Evolutionary conservation across 2,888 invertebrate genomes (phyloP).

Genomic region (Pyrocoelia pectoralis): DNA sequence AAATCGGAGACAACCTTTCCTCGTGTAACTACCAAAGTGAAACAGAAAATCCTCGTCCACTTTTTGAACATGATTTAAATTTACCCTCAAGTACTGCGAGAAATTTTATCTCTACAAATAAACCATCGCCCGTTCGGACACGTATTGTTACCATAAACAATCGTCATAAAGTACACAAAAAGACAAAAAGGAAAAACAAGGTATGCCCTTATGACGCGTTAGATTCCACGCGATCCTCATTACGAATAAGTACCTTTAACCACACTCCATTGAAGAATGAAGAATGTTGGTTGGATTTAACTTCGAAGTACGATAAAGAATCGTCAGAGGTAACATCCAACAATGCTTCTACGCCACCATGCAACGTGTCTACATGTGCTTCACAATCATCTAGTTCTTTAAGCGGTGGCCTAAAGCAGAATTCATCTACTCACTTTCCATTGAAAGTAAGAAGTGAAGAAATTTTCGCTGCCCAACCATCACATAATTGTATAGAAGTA

Average conservation of each 20-base stretch:
- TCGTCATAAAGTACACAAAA: conserved; percentile 7
- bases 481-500: background rate
- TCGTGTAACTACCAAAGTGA: background rate
- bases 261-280: background rate
- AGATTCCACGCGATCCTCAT: background rate
- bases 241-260: background rate
- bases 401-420: background rate
- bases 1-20: no score
- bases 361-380: conserved; percentile 16
- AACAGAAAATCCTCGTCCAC: background rate
- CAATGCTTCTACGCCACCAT: conserved; percentile 26
- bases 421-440: background rate
- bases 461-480: background rate
- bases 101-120: conserved; percentile 1
- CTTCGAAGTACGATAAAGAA: conserved; percentile 17
- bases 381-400: background rate
- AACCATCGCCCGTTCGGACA: conserved; percentile 24
- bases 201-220: background rate
- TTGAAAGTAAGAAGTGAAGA: background rate
- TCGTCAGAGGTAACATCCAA: conserved; percentile 25
- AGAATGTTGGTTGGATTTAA: background rate
- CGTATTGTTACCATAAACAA: conserved; percentile 28
- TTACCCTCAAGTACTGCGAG: conserved; percentile 30
- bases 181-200: conserved; percentile 8
- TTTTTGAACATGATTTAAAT: conserved; percentile 13